Base-by-base conservation (phyloP, 2,113 vertebrate genomes). In the Epinephelus cyanopodus region DNA sequence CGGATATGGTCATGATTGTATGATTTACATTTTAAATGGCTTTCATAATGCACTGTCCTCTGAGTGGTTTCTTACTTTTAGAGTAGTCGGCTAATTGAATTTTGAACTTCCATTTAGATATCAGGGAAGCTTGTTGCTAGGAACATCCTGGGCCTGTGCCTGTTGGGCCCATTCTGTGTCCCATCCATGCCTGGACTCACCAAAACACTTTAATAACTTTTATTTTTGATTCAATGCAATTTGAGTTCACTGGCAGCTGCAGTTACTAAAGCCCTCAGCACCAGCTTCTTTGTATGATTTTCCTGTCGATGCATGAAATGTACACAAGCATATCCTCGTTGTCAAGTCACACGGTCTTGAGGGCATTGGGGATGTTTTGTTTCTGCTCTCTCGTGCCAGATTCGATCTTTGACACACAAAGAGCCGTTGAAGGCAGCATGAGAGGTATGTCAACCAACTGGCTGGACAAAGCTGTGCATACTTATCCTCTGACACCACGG, bases 371-470 rank as follows among this genome's bases (percentile, higher is more conserved):
- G 45, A 78, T 23, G 17, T 48, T 57, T 27, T 58, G 21, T 66
- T 70, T 53, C 42, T n/a, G 13, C n/a, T 56, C 17, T 27, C 77
- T 75, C 42, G 1, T 18, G 9, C 3, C 10, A 1, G 11, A 4
- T 48, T 58, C 63, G 70, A 21, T 19, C 69, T 83, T 47, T 77
- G 60, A 57, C 42, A 86, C 56, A 54, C 3, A 70, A 6, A 48
- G 52, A 63, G 11, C 15, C 14, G 5, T 23, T 66, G 6, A 27
- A 52, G 18, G 27, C 86, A 18, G 47, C 25, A 88, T 64, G 85
- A 53, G n/a, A 74, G 68, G 53, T 39, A 91, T 92, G 91, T 79
- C 29, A 63, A 64, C 82, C 60, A 83, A 89, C 86, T 71, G 69
- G 63, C 66, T 79, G 61, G 77, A 47, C 17, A 11, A 17, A 53